Conservation (phyloP, 2,797 vertebrate genomes). For the Pantherophis alleghaniensis region DNA sequence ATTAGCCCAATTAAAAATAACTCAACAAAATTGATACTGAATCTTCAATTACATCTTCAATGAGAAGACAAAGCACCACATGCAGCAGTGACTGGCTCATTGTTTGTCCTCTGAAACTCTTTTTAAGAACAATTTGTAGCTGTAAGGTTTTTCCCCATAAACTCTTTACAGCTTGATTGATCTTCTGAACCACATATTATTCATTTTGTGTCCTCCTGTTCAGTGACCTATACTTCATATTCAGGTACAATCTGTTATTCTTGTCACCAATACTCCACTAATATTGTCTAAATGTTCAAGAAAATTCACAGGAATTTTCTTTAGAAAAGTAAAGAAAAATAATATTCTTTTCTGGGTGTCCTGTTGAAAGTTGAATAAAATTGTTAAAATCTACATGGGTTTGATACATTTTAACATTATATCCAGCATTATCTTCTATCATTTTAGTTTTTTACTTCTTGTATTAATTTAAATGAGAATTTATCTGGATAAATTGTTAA, state of each 20-base stretch:
- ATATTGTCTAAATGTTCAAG: background rate
- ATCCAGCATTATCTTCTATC: background rate
- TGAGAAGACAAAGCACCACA: slow-evolving; percentile 52
- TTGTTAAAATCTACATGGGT: background rate
- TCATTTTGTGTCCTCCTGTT: background rate
- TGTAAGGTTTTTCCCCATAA: background rate
- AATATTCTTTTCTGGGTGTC: background rate
- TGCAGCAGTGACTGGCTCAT: slow-evolving; percentile 58
- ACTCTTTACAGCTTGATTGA: background rate
- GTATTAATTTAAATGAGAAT: background rate
- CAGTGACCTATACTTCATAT: slow-evolving; percentile 13
- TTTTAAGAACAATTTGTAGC: background rate
- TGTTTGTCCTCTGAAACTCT: slow-evolving; percentile 34
- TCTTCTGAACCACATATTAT: slow-evolving; percentile 2
- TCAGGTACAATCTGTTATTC: background rate
- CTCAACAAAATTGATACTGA: slow-evolving; percentile 57
- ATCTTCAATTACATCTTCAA: slow-evolving; percentile 53
- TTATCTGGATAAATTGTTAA: background rate
- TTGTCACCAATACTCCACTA: background rate
- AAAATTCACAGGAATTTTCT: background rate
- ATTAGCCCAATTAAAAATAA: slow-evolving; percentile 72
- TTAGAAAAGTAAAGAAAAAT: background rate
- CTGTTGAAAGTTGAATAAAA: background rate
- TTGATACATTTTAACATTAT: background rate
- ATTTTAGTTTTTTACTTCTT: background rate